Evolutionary conservation across 1,140 invertebrate species (phyloP), one percentile per base, ranked within the genome.

Genomic region (Aphidius ervi): DNA sequence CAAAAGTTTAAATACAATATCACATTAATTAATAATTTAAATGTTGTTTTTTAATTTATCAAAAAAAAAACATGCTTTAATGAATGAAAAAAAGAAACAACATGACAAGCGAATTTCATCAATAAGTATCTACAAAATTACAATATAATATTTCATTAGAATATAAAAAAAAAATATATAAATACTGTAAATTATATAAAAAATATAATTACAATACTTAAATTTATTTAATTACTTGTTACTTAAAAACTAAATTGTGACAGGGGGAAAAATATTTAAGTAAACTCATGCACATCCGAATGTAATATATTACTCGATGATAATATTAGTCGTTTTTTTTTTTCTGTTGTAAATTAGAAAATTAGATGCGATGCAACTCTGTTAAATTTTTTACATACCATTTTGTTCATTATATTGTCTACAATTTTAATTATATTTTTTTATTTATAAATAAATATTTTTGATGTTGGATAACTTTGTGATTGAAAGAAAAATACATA

Each of bases 331-430:
- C 42, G 63, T 63, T 53, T 62, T 63, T 62, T 69, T 70, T 54
- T 57, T 62, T 49, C 41, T 9, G 45, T 46, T 47, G 50, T 48
- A 56, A 57, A 54, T 62, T 67, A 64, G 63, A 43, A 56, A 63
- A 62, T 71, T 69, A 71, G 70, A 79, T 78, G 75, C 75, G 71
- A 77, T 74, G 74, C 73, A 77, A 79, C 73, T 73, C 68, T 75
- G 68, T 72, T 68, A 71, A 66, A 68, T 70, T 61, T 56, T 67
- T 76, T 77, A 78, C 74, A 74, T 79, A 78, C 77, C 75, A 68
- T 75, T 65, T 61, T 61, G 62, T 53, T 16, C 68, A 68, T 66
- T 65, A 20, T 60, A 65, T 31, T 31, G 23, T 31, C 23, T 16
- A 16, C 16, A 16, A 16, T 16, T 16, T 16, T 16, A 16, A 16